These are phyloP conservation scores for Plusia festucae DNA, from an alignment of 2,888 invertebrate genomes.

Conservation along the genomic window DNA sequence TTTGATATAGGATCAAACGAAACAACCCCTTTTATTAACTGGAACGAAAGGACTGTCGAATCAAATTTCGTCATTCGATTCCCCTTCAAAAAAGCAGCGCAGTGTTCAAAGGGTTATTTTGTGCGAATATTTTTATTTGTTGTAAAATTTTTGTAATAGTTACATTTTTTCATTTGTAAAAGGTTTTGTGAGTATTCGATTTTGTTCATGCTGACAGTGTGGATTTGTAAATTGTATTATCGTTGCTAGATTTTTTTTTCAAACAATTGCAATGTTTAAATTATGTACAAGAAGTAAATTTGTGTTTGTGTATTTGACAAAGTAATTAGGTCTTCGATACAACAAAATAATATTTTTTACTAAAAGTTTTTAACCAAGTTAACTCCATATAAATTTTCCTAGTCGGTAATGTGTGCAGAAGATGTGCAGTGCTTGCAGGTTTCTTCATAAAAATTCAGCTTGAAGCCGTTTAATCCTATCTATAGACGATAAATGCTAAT, in stretches of 20 bases:
- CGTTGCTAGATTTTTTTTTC: no score
- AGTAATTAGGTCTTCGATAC: no score
- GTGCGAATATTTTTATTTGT: constrained; percentile 38
- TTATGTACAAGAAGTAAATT: no score
- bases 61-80: constrained; percentile 61
- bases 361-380: neutral
- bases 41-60: constrained; percentile 60
- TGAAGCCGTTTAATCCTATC: constrained; percentile 72
- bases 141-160: no score
- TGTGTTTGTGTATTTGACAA: no score
- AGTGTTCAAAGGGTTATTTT: constrained; percentile 43
- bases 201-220: neutral
- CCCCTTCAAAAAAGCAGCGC: constrained; percentile 42
- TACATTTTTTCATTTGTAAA: no score
- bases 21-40: constrained; percentile 56
- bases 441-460: constrained; percentile 72
- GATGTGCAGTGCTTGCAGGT: constrained; percentile 55
- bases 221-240: neutral
- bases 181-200: neutral
- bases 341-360: neutral
- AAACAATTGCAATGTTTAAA: neutral
- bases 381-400: constrained; percentile 39
- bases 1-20: constrained; percentile 60
- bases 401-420: no score
- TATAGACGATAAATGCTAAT: constrained; percentile 83